Evolutionary conservation across 2,888 invertebrate species (phyloP), one percentile per base, ranked within the genome.

Genomic region (Pandemis heparana): DNA sequence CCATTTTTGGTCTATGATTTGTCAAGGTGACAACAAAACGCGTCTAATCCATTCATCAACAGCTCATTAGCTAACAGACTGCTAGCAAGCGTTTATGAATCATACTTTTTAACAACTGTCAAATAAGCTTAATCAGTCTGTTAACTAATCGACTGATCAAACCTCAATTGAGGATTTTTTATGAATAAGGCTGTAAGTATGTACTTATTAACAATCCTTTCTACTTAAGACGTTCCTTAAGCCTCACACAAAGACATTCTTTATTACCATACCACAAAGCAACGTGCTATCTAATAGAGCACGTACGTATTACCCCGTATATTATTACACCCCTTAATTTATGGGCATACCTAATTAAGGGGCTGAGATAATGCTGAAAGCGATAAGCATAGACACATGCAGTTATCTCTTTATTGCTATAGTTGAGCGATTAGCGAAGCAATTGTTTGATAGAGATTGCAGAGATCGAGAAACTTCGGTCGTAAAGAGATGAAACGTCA

Each of bases 261-360:
- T 62, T 41, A 62, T 62, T 5, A 63, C 23, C 46, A 23, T 46
- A 12, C 10, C 38, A 39, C 18, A 62, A 41, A 51, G 61, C 39
- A 62, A 43, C 60, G 65, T 53, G 62, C 72, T 46, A 62, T 72
- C 67, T 38, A 32, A 9, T 59, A 41, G 71, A 46, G 60, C 43
- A 72, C 72, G 72, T 72, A 62, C 67, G 46, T 46, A 5, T 16
- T 16, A 16, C 9, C 23, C 48, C 46, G 12, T 67, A 67, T 63
- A 72, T 67, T 72, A 67, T 72, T 67, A 67, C 71, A 32, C 53
- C 59, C 66, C 53, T 9, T 60, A 72, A 72, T 67, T 72, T 72
- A 72, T 72, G 72, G 53, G 72, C 72, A 67, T 72, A 56, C 67
- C 72, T 72, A 72, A 72, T 72, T 63, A 67, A 72, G 72, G 62